A percentile compares a stretch with the other conserved stretches of the same genome.
Evolutionary conservation across 2,888 invertebrate genomes (phyloP).

Genomic region (Xanthia icteritia): DNA sequence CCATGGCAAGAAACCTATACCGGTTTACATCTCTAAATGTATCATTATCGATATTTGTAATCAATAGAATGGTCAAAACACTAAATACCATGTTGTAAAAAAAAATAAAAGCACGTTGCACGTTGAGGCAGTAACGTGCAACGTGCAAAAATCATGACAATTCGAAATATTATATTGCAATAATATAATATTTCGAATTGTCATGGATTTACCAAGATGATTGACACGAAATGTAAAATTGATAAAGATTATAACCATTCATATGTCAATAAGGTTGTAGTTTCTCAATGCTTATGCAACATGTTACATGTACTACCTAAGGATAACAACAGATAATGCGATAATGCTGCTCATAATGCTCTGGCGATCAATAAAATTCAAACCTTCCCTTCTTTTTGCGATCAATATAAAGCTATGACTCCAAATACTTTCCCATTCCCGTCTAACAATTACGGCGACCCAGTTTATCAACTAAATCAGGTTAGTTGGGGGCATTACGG

Average conservation of each 20-base stretch:
- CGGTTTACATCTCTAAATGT: too few relatives aligned
- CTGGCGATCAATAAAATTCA: background rate
- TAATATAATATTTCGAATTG: background rate
- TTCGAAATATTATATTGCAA: too few relatives aligned
- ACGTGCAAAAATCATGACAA: too few relatives aligned
- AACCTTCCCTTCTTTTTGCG: background rate
- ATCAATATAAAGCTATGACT: constrained; percentile 9
- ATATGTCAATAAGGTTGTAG: background rate
- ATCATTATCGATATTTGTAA: background rate
- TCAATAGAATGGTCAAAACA: background rate
- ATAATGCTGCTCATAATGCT: background rate
- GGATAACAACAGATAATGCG: background rate
- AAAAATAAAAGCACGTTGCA: too few relatives aligned
- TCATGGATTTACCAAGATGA: background rate
- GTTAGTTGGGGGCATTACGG: background rate
- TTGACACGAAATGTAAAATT: background rate
- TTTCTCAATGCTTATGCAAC: background rate
- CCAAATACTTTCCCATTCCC: background rate
- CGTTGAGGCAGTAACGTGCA: too few relatives aligned
- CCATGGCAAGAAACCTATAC: background rate
- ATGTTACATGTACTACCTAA: background rate
- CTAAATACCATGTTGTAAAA: too few relatives aligned
- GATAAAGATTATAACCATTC: too few relatives aligned
- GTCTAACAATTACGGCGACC: constrained; percentile 15
- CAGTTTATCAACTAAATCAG: background rate